Evolutionary conservation across 2,113 vertebrate genomes (phyloP).

Genomic region (Barnardius zonarius): DNA sequence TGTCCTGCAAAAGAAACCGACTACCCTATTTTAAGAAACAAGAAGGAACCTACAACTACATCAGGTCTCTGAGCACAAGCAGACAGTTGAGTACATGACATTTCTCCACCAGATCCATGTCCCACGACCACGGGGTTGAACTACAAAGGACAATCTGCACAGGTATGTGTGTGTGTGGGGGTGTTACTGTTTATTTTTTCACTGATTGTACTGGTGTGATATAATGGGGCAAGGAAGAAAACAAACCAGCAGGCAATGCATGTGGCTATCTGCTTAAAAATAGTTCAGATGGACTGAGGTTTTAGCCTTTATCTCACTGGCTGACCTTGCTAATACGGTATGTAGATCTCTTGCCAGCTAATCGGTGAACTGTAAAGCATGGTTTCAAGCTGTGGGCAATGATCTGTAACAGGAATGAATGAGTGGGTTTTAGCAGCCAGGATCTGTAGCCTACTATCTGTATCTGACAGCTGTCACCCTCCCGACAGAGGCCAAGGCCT

Average conservation of each 20-base stretch:
- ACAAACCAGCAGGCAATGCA: constrained; percentile 63
- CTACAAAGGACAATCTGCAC: neutral
- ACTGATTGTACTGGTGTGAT: neutral
- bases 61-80: neutral
- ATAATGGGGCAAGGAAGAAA: neutral
- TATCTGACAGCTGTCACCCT: constrained; percentile 84
- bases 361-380: constrained; percentile 79
- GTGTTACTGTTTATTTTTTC: neutral
- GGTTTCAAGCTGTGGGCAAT: constrained; percentile 81
- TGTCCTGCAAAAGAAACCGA: neutral
- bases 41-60: neutral
- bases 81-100: neutral
- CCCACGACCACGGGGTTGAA: neutral
- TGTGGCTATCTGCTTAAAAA: constrained; percentile 76
- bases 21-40: neutral
- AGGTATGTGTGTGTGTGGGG: neutral
- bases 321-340: constrained; percentile 83
- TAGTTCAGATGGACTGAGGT: constrained; percentile 69
- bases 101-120: neutral
- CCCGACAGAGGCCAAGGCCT: constrained; percentile 78
- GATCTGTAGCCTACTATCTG: constrained; percentile 81
- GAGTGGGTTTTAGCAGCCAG: constrained; percentile 83
- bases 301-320: constrained; percentile 77
- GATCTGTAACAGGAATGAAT: constrained; percentile 84
- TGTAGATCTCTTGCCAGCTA: constrained; percentile 81